Evolutionary conservation across 2,888 invertebrate species (phyloP).

Genomic region (Lacanobia wlatinum): DNA sequence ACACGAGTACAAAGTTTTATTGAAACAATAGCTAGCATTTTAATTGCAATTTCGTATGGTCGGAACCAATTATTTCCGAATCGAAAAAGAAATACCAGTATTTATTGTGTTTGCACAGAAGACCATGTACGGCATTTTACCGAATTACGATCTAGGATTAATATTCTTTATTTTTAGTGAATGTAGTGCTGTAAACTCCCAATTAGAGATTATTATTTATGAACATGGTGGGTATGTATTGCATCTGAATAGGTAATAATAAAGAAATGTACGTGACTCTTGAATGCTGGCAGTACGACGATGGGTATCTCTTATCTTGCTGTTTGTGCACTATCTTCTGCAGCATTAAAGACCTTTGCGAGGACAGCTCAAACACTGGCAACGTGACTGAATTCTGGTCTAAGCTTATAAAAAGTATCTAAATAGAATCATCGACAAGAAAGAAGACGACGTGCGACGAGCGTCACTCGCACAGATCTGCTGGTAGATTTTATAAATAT

Average conservation of each 20-base stretch:
- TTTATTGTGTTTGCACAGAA: neutral
- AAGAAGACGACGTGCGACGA: neutral
- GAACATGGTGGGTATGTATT: slow-evolving; percentile 27
- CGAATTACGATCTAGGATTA: neutral
- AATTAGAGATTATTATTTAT: neutral
- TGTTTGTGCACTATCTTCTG: neutral
- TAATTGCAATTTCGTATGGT: slow-evolving; percentile 13
- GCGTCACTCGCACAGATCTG: neutral
- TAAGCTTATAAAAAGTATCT: too few species aligned
- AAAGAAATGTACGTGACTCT: too few species aligned
- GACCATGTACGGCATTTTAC: neutral
- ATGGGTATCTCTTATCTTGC: neutral
- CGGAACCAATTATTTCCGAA: slow-evolving; percentile 29
- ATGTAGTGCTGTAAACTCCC: neutral
- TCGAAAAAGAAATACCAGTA: neutral
- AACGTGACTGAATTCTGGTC: neutral
- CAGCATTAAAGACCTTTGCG: neutral
- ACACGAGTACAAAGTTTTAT: neutral
- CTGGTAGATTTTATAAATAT: too few species aligned
- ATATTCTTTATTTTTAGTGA: slow-evolving; percentile 1
- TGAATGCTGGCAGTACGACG: neutral
- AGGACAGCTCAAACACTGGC: neutral
- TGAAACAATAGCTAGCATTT: neutral
- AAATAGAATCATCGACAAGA: too few species aligned
- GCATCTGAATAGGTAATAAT: neutral